Evolutionary conservation across 2,888 invertebrate genomes (phyloP).

Genomic region (Lasioglossum figueresi): DNA sequence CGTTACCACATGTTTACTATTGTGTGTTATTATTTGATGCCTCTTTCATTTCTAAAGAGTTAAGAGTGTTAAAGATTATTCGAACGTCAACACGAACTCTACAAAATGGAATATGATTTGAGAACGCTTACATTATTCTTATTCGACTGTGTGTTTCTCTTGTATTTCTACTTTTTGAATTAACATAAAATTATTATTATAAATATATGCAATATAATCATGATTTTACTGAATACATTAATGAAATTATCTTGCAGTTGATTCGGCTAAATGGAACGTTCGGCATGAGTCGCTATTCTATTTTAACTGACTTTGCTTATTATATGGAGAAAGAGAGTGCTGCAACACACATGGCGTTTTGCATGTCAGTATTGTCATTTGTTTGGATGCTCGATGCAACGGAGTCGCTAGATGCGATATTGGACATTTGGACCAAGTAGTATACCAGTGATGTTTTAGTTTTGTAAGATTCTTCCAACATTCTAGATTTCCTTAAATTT

Average conservation of each 20-base stretch:
- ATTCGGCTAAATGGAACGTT: slow-evolving; percentile 73
- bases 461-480: slow-evolving; percentile 42
- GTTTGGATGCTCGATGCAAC: slow-evolving; percentile 83
- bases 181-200: not conserved
- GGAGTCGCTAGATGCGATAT: slow-evolving; percentile 79
- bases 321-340: slow-evolving; percentile 77
- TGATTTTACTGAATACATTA: not conserved
- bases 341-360: slow-evolving; percentile 75
- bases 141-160: too few relatives aligned
- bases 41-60: too few relatives aligned
- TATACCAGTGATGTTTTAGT: slow-evolving; percentile 61
- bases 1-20: too few relatives aligned
- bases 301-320: slow-evolving; percentile 69
- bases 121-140: too few relatives aligned
- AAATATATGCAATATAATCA: not conserved
- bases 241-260: slow-evolving; percentile 63
- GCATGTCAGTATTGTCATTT: slow-evolving; percentile 79
- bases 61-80: too few relatives aligned
- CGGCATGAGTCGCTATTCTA: slow-evolving; percentile 71
- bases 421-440: slow-evolving; percentile 79
- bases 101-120: too few relatives aligned
- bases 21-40: too few relatives aligned
- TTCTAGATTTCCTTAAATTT: slow-evolving; percentile 18
- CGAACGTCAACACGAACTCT: too few relatives aligned
- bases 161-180: not conserved